Evolutionary conservation across 1,140 invertebrate species (phyloP), one percentile per base, ranked within the genome.

Genomic region (Daktulosphaira vitifoliae): DNA sequence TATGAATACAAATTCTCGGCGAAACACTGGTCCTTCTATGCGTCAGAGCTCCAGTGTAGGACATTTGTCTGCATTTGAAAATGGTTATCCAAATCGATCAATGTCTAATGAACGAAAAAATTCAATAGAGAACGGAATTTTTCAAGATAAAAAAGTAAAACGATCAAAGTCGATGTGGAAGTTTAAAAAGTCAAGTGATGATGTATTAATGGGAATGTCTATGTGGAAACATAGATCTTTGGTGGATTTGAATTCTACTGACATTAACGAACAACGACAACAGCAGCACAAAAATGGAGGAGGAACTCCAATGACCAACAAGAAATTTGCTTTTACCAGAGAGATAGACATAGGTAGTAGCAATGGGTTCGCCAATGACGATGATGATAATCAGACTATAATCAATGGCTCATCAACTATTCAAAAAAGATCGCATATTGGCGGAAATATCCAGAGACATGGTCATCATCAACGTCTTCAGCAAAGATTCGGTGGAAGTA

Each of bases 181-280:
- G 69, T 89, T 90, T 70, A 82, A 86, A 42, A 79, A 84, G 39
- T 83, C 81, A 1, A 80, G 81, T 15, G 81, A 84, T 33, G 81
- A 81, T 65, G 86, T 89, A 7, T 76, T 90, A 44, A 87, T 88
- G 68, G 88, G 88, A 0, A 90, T 90, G 88, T 83, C 87, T 0
- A 74, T 90, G 15, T 90, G 88, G 88, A 84, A 85, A 71, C 88
- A 90, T 72, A 77, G 87, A n/a, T 88, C 89, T 53, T 77, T 90
- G 44, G 86, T 90, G 0, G 85, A 87, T 76, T 81, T 81, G 70
- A 69, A 79, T 77, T 73, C 75, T 78, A 73, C 74, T 75, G 77
- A 48, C 71, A 50, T 68, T 26, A 67, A 71, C 2, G 23, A 62
- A 8, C 23, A 73, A 6, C 71, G 75, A 33, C 39, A 73, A 68